Evolutionary conservation across 2,113 vertebrate genomes (phyloP).

Genomic region (Mustelus asterias): DNA sequence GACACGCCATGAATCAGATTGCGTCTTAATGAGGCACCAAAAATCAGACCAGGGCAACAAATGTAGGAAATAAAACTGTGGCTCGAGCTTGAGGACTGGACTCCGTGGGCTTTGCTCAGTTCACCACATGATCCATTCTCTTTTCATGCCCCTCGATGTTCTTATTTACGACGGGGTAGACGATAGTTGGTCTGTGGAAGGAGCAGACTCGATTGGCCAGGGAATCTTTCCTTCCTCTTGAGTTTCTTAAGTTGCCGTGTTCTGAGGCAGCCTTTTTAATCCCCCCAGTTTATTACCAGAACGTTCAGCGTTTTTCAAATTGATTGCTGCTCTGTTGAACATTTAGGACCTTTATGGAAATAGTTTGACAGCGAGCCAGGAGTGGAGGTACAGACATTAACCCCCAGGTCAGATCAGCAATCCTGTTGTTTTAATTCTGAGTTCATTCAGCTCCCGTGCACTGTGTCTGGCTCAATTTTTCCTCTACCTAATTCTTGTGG

Average conservation of each 20-base stretch:
- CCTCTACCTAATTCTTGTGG: not conserved
- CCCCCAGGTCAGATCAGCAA: constrained; percentile 15
- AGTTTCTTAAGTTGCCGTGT: not conserved
- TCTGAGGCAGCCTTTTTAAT: not conserved
- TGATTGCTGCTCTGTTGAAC: constrained; percentile 7
- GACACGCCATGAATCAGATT: not conserved
- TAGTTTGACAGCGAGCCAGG: not conserved
- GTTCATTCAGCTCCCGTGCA: constrained; percentile 19
- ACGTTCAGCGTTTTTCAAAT: not conserved
- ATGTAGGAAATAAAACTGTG: not conserved
- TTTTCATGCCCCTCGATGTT: not conserved
- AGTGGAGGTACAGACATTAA: constrained; percentile 5
- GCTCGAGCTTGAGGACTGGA: not conserved
- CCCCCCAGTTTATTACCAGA: constrained; percentile 11
- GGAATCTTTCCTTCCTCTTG: not conserved
- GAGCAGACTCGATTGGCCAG: not conserved
- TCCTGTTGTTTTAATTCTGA: constrained; percentile 15
- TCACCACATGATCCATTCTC: not conserved
- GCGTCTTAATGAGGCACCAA: not conserved
- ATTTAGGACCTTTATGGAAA: constrained; percentile 6
- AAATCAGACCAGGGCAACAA: not conserved
- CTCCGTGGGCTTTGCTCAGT: not conserved
- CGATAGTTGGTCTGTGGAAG: not conserved
- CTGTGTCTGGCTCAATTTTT: not conserved
- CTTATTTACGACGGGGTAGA: not conserved